These are phyloP conservation scores for Turritopsis rubra DNA, from an alignment of 30 jellyfish, hydroid and myxozoan species.

Conservation along the genomic window DNA sequence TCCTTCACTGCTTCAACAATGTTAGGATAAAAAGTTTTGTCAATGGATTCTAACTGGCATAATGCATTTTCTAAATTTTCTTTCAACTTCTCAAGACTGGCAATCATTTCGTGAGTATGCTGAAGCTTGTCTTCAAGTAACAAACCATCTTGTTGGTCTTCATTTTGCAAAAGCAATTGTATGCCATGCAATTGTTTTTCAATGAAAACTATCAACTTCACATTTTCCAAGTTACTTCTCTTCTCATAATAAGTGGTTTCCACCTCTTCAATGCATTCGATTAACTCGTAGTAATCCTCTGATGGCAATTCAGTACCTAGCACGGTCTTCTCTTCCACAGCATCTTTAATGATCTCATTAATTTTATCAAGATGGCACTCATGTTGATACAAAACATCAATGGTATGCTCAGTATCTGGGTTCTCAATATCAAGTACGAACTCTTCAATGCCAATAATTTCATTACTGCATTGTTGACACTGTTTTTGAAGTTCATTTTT, in stretches of 20 bases:
- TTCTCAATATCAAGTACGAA: conserved; percentile 21
- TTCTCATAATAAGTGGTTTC: conserved; percentile 4
- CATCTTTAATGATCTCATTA: background rate
- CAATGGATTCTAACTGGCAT: background rate
- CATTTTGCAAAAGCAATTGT: background rate
- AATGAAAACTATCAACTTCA: conserved; percentile 8
- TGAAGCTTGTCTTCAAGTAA: background rate
- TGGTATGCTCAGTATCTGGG: conserved; percentile 14
- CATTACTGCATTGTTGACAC: conserved; percentile 6
- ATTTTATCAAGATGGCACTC: background rate
- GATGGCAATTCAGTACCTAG: background rate
- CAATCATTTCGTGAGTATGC: background rate
- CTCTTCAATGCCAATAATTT: conserved; percentile 3
- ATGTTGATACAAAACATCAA: background rate
- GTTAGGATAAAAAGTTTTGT: conserved; percentile 1
- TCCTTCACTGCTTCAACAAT: background rate
- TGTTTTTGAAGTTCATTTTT: background rate
- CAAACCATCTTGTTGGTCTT: background rate
- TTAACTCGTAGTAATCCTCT: conserved; percentile 22
- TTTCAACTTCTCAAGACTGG: background rate
- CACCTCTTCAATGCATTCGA: background rate
- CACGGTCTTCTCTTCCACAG: background rate
- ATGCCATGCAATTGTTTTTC: conserved; percentile 18
- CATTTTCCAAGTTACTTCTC: background rate
- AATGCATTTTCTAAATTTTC: background rate